Percentiles rank a stretch among this genome's conserved stretches.
These are phyloP conservation scores for Oscheius onirici DNA, from an alignment of 2,888 invertebrate genomes.

Conservation along the genomic window DNA sequence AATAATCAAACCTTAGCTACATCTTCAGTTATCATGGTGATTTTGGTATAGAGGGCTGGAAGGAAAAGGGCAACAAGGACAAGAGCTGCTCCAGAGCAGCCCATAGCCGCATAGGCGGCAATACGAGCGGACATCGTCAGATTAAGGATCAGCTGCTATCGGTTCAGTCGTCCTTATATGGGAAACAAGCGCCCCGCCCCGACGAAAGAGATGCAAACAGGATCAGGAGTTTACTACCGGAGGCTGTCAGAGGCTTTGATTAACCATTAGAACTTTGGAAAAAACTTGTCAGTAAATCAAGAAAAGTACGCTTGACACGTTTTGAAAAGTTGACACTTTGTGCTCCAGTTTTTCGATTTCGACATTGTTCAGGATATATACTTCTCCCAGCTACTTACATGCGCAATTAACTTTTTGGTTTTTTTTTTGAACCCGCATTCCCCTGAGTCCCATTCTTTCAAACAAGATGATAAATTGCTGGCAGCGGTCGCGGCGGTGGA, in stretches of 20 bases:
- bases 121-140: conserved; percentile 46
- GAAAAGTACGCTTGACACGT: too few relatives aligned
- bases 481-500: conserved; percentile 12
- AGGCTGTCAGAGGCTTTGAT: too few relatives aligned
- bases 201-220: background rate
- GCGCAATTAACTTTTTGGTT: too few relatives aligned
- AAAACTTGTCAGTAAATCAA: too few relatives aligned
- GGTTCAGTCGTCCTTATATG: background rate
- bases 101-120: conserved; percentile 55
- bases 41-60: conserved; percentile 49
- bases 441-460: too few relatives aligned
- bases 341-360: too few relatives aligned
- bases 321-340: too few relatives aligned
- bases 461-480: too few relatives aligned
- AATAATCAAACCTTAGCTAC: conserved; percentile 30
- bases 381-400: too few relatives aligned
- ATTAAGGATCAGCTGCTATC: background rate
- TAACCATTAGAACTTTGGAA: too few relatives aligned
- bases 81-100: conserved; percentile 45
- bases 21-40: conserved; percentile 49
- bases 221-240: background rate
- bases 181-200: background rate
- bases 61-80: conserved; percentile 46
- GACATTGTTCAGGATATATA: too few relatives aligned
- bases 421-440: too few relatives aligned